Evolutionary conservation across 1,140 invertebrate genomes (phyloP).

Genomic region (Cotesia glomerata): DNA sequence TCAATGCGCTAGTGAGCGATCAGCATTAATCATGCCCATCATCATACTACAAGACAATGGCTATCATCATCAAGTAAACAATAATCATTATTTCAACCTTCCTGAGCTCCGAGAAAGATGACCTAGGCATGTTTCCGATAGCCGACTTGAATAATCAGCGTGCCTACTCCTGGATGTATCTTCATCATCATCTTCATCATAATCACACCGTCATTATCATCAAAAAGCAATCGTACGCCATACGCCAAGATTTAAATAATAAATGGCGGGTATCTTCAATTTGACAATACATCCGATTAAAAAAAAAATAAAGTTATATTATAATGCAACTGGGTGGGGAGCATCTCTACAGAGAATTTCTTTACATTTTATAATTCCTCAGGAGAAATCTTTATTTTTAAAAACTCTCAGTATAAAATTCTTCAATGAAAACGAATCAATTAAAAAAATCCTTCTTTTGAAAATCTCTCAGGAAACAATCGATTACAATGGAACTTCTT

Average conservation of each 20-base stretch:
- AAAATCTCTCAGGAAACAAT: too few species aligned
- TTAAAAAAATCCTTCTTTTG: too few species aligned
- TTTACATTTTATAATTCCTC: too few species aligned
- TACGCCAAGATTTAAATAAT: neutral
- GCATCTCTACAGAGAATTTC: too few species aligned
- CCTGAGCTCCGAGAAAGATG: neutral
- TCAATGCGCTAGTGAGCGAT: slow-evolving; percentile 12
- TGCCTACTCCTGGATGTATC: slow-evolving; percentile 6
- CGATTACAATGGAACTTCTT: too few species aligned
- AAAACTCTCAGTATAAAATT: too few species aligned
- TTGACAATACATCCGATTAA: neutral
- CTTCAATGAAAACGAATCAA: too few species aligned
- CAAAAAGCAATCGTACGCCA: neutral
- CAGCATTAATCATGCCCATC: neutral
- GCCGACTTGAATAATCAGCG: neutral
- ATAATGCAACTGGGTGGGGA: too few species aligned
- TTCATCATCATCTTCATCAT: too few species aligned
- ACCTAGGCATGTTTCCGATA: neutral
- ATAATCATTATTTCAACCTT: neutral
- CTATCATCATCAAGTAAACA: neutral
- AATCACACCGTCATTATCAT: too few species aligned
- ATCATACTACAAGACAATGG: neutral
- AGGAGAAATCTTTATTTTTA: too few species aligned
- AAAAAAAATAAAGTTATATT: slow-evolving; percentile 5
- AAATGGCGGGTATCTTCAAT: neutral